Base-by-base conservation (phyloP, 2,113 vertebrate species). In the Pollachius pollachius region DNA sequence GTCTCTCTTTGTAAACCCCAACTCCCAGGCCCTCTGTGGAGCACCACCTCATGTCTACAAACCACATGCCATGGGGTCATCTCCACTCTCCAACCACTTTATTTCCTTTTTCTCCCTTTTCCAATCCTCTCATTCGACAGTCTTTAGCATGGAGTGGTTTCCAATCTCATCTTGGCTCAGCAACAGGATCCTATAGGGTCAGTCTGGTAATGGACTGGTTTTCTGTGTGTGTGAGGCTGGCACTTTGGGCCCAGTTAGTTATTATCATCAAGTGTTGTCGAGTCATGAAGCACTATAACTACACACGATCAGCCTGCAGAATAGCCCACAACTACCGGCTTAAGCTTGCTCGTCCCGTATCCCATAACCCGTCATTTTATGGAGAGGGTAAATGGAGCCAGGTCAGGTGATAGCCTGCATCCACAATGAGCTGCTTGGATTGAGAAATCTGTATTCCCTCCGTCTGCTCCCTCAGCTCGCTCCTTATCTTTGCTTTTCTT, bases 291-390 rank as follows among this genome's bases (percentile, higher is more conserved):
- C 21, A 65, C 65, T 70, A 64, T 73, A 85, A 87, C 70, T 18
- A 85, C 69, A 73, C 80, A 80, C 64, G 66, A 80, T 77, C 19
- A 76, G 52, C 63, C 65, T 69, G 52, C 62, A 70, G 76, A 80
- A 85, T 79, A 85, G 70, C 66, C 73, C 80, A 78, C 86, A 90
- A 88, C 72, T 75, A 83, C 64, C 66, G 65, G 70, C 52, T 74
- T 79, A 60, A 58, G 68, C 58, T 56, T 5, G 58, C 68, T 52
- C 17, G 70, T 52, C 52, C 41, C 58, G 37, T 27, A 74, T 5
- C 1, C 27, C 65, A 34, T 73, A 85, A 87, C 58, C 84, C 74
- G 73, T 80, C 70, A 84, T 88, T 48, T 86, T 85, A 76, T 78
- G 77, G 78, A 61, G 41, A 75, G 52, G 16, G 75, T 79, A 85